These are phyloP conservation scores for Eupleurogrammus muticus DNA, from an alignment of 2,797 vertebrate species.

Conservation along the genomic window DNA sequence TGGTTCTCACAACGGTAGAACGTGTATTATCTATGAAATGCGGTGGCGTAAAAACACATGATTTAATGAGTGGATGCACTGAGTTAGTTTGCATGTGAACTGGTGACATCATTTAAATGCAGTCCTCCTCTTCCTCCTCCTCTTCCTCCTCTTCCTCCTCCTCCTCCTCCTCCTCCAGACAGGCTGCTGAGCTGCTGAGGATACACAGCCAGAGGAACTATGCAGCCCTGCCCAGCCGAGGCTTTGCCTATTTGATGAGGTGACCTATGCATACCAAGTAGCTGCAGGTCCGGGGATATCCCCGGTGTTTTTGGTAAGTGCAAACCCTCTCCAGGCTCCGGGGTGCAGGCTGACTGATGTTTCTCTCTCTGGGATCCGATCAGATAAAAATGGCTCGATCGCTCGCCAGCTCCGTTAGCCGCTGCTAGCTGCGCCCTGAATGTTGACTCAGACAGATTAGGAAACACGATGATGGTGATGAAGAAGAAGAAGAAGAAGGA, in stretches of 20 bases:
- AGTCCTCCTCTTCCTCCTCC: constrained; percentile 46
- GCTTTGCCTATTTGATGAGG: constrained; percentile 70
- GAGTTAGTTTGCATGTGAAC: constrained; percentile 47
- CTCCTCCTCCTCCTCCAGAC: constrained; percentile 41
- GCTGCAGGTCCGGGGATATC: constrained; percentile 74
- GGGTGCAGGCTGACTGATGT: constrained; percentile 10
- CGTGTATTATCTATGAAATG: neutral
- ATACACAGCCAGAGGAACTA: constrained; percentile 60
- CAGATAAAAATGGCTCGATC: constrained; percentile 73
- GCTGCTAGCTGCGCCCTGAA: constrained; percentile 67
- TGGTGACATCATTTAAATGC: constrained; percentile 78
- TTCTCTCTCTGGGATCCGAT: constrained; percentile 48
- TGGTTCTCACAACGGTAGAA: too few relatives aligned
- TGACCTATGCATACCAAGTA: constrained; percentile 79
- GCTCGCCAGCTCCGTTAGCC: constrained; percentile 59
- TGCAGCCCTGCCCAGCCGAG: constrained; percentile 68
- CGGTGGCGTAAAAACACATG: neutral
- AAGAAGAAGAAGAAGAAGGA: neutral
- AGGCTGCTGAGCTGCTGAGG: constrained; percentile 66
- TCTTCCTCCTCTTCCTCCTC: constrained; percentile 42
- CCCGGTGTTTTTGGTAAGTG: constrained; percentile 82
- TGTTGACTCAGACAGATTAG: neutral
- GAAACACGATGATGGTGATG: neutral
- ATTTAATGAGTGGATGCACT: neutral
- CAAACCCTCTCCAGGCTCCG: constrained; percentile 28